These are phyloP conservation scores for Chelonus formosanus DNA, from an alignment of 2,888 invertebrate species.

Conservation along the genomic window DNA sequence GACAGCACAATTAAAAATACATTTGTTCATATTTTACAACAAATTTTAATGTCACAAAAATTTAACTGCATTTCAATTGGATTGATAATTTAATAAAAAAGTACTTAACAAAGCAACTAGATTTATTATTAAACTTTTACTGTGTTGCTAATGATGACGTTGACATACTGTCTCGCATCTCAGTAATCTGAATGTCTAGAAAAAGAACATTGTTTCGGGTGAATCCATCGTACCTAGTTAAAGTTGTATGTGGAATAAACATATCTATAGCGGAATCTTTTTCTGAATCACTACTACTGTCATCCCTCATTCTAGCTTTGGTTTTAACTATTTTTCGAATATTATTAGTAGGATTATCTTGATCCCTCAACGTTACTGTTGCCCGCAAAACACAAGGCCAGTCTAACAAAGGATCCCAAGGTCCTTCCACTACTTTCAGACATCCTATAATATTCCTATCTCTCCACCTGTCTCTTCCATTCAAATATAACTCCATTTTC, in stretches of 20 bases:
- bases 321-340: constrained; percentile 59
- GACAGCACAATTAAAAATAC: too few species aligned
- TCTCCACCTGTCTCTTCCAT: constrained; percentile 81
- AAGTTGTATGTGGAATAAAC: constrained; percentile 73
- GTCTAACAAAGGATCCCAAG: constrained; percentile 75
- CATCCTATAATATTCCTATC: constrained; percentile 78
- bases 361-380: constrained; percentile 74
- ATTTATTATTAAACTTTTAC: neutral
- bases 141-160: constrained; percentile 32
- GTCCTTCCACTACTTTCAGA: constrained; percentile 74
- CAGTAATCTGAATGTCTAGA: constrained; percentile 68
- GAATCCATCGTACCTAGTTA: constrained; percentile 70
- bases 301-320: constrained; percentile 34
- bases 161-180: constrained; percentile 35
- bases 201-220: constrained; percentile 72
- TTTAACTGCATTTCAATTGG: too few species aligned
- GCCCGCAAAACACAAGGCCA: constrained; percentile 79
- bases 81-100: neutral
- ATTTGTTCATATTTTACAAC: too few species aligned
- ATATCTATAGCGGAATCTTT: constrained; percentile 65
- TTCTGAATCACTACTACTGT: constrained; percentile 40
- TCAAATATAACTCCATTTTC: constrained; percentile 75
- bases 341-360: constrained; percentile 67
- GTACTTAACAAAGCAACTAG: neutral
- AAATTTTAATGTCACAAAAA: too few species aligned